Percentiles rank a stretch among this genome's conserved stretches.
Conservation (phyloP, 2,113 vertebrate genomes). For the Phaetusa simplex region DNA sequence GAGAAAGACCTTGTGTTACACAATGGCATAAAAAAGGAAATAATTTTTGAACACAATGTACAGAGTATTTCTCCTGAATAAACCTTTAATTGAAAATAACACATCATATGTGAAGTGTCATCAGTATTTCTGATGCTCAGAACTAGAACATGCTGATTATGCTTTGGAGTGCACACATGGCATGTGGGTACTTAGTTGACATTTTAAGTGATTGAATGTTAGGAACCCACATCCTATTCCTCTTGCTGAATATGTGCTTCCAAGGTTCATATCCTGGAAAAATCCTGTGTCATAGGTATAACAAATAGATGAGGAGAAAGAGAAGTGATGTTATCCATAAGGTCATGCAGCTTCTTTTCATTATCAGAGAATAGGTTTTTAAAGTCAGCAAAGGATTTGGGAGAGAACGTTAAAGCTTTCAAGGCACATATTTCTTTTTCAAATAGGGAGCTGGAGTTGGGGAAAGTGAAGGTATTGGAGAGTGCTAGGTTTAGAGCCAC, state of each 20-base stretch:
- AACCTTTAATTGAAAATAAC: not conserved
- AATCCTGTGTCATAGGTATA: not conserved
- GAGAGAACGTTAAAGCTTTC: slow-evolving; percentile 4
- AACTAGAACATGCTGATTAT: not conserved
- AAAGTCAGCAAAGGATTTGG: not conserved
- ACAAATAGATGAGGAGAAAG: not conserved
- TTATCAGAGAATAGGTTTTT: not conserved
- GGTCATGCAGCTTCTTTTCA: not conserved
- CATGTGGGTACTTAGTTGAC: not conserved
- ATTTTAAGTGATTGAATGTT: not conserved
- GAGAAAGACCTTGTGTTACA: not conserved
- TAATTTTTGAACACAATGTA: not conserved
- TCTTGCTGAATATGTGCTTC: not conserved
- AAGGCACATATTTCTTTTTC: not conserved
- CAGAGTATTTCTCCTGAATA: not conserved
- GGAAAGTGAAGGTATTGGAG: not conserved
- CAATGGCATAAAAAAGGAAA: not conserved
- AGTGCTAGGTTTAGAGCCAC: not conserved
- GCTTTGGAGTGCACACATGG: not conserved
- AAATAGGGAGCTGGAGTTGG: not conserved
- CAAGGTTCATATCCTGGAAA: not conserved
- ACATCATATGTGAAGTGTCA: not conserved
- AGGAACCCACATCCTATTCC: not conserved
- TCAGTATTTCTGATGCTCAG: not conserved
- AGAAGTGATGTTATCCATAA: not conserved